Conservation (phyloP, 2,888 invertebrate genomes). For the Coremacera marginata region DNA sequence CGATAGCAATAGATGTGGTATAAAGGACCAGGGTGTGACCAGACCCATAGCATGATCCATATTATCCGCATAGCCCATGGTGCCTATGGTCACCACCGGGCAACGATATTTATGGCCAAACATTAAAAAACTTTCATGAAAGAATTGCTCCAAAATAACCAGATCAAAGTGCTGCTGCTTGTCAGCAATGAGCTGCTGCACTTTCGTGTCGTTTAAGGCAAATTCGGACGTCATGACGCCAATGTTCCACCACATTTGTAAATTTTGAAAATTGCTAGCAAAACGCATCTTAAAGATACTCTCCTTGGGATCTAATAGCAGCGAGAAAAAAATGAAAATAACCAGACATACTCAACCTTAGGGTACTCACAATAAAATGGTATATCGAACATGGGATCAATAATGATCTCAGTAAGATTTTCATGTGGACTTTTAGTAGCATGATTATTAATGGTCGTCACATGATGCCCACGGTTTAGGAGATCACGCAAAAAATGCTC, state of each 20-base stretch:
- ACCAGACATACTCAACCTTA: neutral
- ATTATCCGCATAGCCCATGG: constrained; percentile 68
- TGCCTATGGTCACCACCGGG: constrained; percentile 68
- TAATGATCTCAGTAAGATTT: constrained; percentile 68
- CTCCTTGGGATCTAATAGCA: constrained; percentile 61
- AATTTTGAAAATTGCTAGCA: constrained; percentile 63
- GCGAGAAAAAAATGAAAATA: neutral
- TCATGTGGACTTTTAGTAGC: constrained; percentile 65
- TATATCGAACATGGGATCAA: constrained; percentile 65
- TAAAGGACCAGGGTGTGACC: constrained; percentile 65
- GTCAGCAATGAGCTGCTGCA: constrained; percentile 61
- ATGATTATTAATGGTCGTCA: constrained; percentile 66
- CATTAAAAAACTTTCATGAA: constrained; percentile 69
- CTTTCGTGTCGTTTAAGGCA: constrained; percentile 61
- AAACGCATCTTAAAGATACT: constrained; percentile 64
- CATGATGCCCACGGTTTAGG: constrained; percentile 68
- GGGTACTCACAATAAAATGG: constrained; percentile 62
- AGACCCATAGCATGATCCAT: constrained; percentile 68
- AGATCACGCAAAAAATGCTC: constrained; percentile 66
- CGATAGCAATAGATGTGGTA: constrained; percentile 64
- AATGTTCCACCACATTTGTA: constrained; percentile 64
- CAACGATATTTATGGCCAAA: constrained; percentile 68
- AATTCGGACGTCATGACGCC: constrained; percentile 62
- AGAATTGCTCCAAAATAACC: constrained; percentile 68
- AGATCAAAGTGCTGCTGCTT: constrained; percentile 68